A percentile compares a stretch with the other conserved stretches of the same genome.
Evolutionary conservation across 2,888 invertebrate genomes (phyloP).

Genomic region (Selenia dentaria): DNA sequence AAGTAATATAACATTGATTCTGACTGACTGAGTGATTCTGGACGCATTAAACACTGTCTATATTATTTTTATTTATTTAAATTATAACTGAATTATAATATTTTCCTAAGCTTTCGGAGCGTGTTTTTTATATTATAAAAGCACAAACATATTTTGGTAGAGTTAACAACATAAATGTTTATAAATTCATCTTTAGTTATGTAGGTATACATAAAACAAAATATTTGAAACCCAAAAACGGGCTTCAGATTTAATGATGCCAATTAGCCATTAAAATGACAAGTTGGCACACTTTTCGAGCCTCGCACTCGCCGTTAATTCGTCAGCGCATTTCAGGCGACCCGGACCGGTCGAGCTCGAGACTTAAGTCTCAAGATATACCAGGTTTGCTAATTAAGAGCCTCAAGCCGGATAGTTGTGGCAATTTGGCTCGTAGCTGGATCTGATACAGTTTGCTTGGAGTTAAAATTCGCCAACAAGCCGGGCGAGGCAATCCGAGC

Average conservation of each 20-base stretch:
- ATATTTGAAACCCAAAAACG: neutral
- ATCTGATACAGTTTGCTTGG: slow-evolving; percentile 48
- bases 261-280: neutral
- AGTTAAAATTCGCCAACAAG: slow-evolving; percentile 54
- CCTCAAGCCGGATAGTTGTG: slow-evolving; percentile 29
- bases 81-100: too few relatives aligned
- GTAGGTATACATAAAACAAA: too few relatives aligned
- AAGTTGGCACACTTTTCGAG: slow-evolving; percentile 8
- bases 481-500: slow-evolving; percentile 48
- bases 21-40: too few relatives aligned
- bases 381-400: slow-evolving; percentile 35
- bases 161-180: too few relatives aligned
- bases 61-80: too few relatives aligned
- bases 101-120: too few relatives aligned
- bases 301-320: neutral
- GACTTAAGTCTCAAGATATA: slow-evolving; percentile 29
- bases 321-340: neutral
- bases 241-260: neutral
- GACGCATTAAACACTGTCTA: too few relatives aligned
- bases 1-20: too few relatives aligned
- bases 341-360: slow-evolving; percentile 1
- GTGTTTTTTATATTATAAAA: too few relatives aligned
- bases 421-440: slow-evolving; percentile 41
- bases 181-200: too few relatives aligned
- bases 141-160: too few relatives aligned